Percentiles rank a stretch among this genome's conserved stretches.
Conservation (phyloP, 1,140 invertebrate species). For the Nasonia vitripennis region DNA sequence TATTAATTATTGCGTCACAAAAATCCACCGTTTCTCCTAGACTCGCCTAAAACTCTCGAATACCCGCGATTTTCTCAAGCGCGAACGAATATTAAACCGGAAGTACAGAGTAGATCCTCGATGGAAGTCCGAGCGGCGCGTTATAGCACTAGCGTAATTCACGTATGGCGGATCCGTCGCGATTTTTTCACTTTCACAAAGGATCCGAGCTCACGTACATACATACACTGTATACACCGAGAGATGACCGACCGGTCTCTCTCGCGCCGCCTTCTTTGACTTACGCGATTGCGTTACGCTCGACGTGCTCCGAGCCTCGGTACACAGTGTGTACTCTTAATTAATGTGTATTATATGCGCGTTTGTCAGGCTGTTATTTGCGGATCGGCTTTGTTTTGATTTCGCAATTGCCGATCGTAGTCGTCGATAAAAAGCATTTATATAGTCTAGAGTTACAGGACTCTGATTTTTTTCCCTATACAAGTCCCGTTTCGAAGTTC, state of each 20-base stretch:
- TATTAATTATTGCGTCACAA: background rate
- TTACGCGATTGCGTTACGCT: slow-evolving; percentile 26
- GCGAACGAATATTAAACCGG: slow-evolving; percentile 60
- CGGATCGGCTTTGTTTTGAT: background rate
- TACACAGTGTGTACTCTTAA: no score
- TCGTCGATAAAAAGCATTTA: background rate
- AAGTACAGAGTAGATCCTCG: slow-evolving; percentile 55
- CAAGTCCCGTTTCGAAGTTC: background rate
- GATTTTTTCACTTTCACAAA: slow-evolving; percentile 69
- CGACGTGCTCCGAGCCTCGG: background rate
- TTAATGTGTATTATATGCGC: background rate
- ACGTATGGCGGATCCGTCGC: slow-evolving; percentile 66
- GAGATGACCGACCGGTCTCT: slow-evolving; percentile 36
- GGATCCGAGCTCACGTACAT: slow-evolving; percentile 6
- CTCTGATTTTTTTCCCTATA: background rate
- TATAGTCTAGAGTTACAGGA: background rate
- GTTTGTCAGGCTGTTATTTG: background rate
- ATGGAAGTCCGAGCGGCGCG: slow-evolving; percentile 56
- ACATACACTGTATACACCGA: background rate
- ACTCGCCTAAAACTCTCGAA: no score
- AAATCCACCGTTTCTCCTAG: no score
- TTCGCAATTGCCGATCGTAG: background rate
- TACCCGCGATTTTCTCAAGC: background rate
- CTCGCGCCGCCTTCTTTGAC: background rate
- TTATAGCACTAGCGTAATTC: slow-evolving; percentile 56